Conservation (phyloP, 2,113 vertebrate species). For the Thymallus thymallus region DNA sequence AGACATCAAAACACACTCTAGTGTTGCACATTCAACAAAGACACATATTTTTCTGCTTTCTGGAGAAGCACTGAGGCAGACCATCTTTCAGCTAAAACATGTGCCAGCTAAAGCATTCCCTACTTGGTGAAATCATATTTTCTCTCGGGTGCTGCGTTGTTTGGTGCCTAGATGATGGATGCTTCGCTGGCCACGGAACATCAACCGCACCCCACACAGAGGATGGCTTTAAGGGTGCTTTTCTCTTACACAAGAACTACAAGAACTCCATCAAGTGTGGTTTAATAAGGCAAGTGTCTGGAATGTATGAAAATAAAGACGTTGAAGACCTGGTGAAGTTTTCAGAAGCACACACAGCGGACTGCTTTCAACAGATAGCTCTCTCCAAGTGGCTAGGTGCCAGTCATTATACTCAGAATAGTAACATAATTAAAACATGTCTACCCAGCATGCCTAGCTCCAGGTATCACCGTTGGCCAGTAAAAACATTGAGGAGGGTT, state of each 20-base stretch:
- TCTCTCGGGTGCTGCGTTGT: slow-evolving; percentile 51
- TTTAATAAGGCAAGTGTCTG: slow-evolving; percentile 10
- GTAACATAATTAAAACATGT: slow-evolving; percentile 62
- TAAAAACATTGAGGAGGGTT: slow-evolving; percentile 57
- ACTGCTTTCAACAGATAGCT: slow-evolving; percentile 43
- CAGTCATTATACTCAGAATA: slow-evolving; percentile 77
- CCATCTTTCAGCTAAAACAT: not conserved
- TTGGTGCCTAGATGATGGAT: slow-evolving; percentile 64
- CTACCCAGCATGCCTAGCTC: slow-evolving; percentile 69
- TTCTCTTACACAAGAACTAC: slow-evolving; percentile 24
- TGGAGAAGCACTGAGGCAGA: not conserved
- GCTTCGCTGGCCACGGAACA: slow-evolving; percentile 38
- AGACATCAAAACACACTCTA: not conserved
- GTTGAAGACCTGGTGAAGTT: slow-evolving; percentile 23
- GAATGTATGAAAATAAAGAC: slow-evolving; percentile 19
- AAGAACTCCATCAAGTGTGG: slow-evolving; percentile 15
- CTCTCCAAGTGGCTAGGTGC: slow-evolving; percentile 42
- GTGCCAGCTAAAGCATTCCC: slow-evolving; percentile 47
- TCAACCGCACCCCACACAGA: slow-evolving; percentile 33
- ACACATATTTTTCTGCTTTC: not conserved
- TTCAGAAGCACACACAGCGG: slow-evolving; percentile 43
- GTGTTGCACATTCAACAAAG: not conserved
- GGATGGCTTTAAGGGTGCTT: slow-evolving; percentile 29
- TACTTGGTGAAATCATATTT: slow-evolving; percentile 57
- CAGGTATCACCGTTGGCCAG: slow-evolving; percentile 64